Conservation (phyloP, 2,797 vertebrate species). For the Halcyon chelicuti region DNA sequence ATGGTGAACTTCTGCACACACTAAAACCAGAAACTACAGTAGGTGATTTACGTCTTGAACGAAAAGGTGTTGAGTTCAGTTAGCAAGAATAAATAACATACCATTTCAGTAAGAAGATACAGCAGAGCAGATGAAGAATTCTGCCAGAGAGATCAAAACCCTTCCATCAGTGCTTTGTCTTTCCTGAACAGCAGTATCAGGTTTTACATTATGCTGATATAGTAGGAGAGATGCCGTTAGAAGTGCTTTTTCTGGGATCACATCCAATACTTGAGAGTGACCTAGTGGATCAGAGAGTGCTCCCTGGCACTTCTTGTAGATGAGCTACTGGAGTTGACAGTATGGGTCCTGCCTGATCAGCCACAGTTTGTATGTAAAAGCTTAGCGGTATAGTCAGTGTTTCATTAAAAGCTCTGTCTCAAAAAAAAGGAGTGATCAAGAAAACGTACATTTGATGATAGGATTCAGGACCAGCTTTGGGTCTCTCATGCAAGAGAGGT, state of each 20-base stretch:
- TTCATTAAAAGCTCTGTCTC: neutral
- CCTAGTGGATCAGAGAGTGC: neutral
- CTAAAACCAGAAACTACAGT: neutral
- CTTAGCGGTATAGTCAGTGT: neutral
- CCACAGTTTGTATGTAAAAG: neutral
- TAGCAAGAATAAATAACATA: no score
- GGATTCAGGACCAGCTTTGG: neutral
- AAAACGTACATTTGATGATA: neutral
- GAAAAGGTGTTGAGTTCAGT: no score
- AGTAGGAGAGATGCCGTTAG: neutral
- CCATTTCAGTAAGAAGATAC: no score
- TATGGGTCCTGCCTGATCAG: neutral
- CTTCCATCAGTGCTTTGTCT: neutral
- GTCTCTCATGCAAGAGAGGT: neutral
- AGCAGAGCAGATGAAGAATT: neutral
- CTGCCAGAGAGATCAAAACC: neutral
- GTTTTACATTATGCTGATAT: neutral
- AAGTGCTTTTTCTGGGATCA: conserved; percentile 5
- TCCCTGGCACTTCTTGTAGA: neutral
- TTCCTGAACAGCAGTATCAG: neutral
- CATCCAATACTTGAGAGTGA: neutral
- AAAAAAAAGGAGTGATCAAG: neutral
- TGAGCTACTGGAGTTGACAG: neutral
- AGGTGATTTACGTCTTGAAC: no score
- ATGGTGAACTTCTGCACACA: neutral